Evolutionary conservation across 2,797 vertebrate species (phyloP).

Genomic region (Numenius phaeopus): DNA sequence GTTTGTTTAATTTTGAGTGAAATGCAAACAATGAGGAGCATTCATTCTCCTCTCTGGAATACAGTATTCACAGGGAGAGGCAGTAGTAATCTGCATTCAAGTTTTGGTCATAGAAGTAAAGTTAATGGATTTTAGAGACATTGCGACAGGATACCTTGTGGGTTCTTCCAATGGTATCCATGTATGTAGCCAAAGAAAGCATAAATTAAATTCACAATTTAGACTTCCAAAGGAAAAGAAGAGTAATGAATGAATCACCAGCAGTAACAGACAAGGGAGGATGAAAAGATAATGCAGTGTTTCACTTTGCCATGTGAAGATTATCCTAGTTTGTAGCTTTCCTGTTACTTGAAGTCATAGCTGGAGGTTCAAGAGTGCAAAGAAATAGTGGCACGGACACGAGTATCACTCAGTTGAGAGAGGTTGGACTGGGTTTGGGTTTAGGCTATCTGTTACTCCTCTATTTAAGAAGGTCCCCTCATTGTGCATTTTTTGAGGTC

Average conservation of each 20-base stretch:
- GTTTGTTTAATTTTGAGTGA: background rate
- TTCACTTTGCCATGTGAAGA: background rate
- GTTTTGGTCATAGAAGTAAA: background rate
- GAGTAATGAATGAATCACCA: background rate
- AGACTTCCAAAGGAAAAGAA: background rate
- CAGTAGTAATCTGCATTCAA: background rate
- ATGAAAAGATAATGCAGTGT: background rate
- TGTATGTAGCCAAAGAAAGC: background rate
- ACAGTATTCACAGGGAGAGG: background rate
- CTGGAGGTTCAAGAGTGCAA: background rate
- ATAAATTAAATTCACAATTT: background rate
- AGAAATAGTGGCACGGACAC: background rate
- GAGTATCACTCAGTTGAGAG: accelerated
- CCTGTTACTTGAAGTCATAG: background rate
- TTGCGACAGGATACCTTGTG: accelerated
- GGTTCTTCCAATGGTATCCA: background rate
- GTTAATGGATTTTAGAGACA: background rate
- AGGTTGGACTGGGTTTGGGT: accelerated
- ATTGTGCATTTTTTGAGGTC: background rate
- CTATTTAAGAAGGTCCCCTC: background rate
- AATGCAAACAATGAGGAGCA: background rate
- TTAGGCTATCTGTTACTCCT: background rate
- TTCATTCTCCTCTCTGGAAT: background rate
- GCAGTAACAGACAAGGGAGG: background rate
- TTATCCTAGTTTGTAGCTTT: background rate